phyloP scores from a whole-genome alignment of 1,140 invertebrate genomes.

The Dermatophagoides farinae region DNA sequence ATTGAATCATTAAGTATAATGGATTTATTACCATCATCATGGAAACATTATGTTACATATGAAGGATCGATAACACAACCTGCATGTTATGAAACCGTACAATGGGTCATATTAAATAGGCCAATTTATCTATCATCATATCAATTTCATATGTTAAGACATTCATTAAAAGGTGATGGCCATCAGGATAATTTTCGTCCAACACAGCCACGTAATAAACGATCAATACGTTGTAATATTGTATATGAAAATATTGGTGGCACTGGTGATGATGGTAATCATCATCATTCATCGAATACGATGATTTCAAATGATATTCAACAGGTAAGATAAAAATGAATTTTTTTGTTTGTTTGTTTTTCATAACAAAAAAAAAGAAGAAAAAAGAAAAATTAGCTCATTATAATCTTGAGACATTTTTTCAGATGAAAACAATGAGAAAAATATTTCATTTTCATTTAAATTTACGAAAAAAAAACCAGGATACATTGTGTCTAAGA shows the following conservation, averaged over 20 bases:
- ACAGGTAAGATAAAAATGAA: too few relatives aligned
- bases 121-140: constrained; percentile 68
- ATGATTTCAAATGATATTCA: neutral
- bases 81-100: constrained; percentile 36
- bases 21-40: constrained; percentile 60
- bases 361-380: too few relatives aligned
- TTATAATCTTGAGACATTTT: too few relatives aligned
- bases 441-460: too few relatives aligned
- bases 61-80: constrained; percentile 81
- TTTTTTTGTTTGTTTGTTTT: too few relatives aligned
- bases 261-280: neutral
- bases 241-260: constrained; percentile 38
- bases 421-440: too few relatives aligned
- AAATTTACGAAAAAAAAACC: too few relatives aligned
- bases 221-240: constrained; percentile 81
- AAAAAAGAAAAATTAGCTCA: too few relatives aligned
- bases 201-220: constrained; percentile 63
- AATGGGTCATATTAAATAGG: constrained; percentile 87
- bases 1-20: constrained; percentile 42
- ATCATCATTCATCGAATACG: neutral
- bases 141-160: constrained; percentile 11
- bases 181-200: constrained; percentile 72
- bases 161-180: constrained; percentile 1
- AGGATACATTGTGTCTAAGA: too few relatives aligned
- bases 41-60: constrained; percentile 72